phyloP scores from a whole-genome alignment of 2,113 vertebrate genomes.

The Meles meles region DNA sequence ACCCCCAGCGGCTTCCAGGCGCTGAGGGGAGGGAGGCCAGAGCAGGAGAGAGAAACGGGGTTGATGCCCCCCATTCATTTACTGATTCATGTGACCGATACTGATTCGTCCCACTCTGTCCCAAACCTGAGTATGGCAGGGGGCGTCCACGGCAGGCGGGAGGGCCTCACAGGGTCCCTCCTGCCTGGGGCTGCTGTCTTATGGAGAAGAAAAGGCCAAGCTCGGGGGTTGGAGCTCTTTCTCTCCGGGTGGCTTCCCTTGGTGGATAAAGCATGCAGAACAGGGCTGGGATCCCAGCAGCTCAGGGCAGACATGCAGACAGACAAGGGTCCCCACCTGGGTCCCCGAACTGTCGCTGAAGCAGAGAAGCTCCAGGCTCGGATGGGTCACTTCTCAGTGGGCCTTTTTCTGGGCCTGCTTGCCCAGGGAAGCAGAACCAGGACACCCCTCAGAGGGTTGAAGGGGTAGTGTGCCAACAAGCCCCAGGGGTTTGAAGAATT shows the following conservation, averaged over 20 bases:
- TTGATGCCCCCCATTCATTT: not conserved
- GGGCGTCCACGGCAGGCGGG: not conserved
- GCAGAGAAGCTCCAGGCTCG: not conserved
- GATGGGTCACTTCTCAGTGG: not conserved
- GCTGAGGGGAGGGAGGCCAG: not conserved
- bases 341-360: not conserved
- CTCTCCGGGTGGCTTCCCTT: fast-evolving
- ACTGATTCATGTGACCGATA: not conserved
- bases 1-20: not conserved
- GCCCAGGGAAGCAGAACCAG: not conserved
- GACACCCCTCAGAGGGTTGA: not conserved
- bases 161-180: not conserved
- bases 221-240: not conserved
- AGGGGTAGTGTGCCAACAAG: not conserved
- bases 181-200: not conserved
- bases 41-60: not conserved
- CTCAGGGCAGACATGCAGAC: not conserved
- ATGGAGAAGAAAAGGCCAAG: not conserved
- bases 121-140: not conserved
- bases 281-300: not conserved
- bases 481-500: not conserved
- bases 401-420: not conserved
- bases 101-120: not conserved
- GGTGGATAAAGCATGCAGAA: not conserved
- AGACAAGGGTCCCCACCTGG: fast-evolving